Evolutionary conservation across 2,888 invertebrate species (phyloP).

Genomic region (Scaptomyza caliginosa): DNA sequence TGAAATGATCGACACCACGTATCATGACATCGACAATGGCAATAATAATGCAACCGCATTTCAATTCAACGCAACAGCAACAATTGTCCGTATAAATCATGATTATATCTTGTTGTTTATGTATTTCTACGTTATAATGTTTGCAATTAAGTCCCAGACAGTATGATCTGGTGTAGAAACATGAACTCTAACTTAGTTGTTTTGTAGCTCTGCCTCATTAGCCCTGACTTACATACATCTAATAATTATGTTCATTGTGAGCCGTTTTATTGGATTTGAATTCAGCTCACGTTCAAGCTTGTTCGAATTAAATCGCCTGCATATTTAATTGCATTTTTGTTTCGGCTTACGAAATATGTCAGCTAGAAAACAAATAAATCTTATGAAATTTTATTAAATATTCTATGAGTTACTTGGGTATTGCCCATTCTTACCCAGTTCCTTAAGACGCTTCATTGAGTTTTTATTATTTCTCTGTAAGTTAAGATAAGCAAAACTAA

Average conservation of each 20-base stretch:
- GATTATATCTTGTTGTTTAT: background rate
- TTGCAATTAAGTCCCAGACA: constrained; percentile 1
- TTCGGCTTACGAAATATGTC: constrained; percentile 7
- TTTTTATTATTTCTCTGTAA: background rate
- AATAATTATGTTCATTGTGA: constrained; percentile 45
- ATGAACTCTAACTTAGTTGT: background rate
- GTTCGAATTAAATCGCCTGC: constrained; percentile 27
- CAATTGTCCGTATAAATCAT: constrained; percentile 64
- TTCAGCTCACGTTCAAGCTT: constrained; percentile 41
- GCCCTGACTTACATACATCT: constrained; percentile 43
- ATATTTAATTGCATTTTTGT: constrained; percentile 16
- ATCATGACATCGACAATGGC: constrained; percentile 58
- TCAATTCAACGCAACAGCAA: constrained; percentile 59
- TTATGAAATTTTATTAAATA: background rate
- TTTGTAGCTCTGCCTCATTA: background rate
- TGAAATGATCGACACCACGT: constrained; percentile 58
- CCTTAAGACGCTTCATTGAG: background rate
- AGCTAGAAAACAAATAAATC: background rate
- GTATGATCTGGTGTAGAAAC: constrained; percentile 3
- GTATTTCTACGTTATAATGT: background rate
- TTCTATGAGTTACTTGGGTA: background rate
- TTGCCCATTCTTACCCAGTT: background rate
- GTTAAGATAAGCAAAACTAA: background rate
- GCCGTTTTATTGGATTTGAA: background rate
- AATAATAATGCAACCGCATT: constrained; percentile 63